These are phyloP conservation scores for Elachura formosa DNA, from an alignment of 2,113 vertebrate genomes.

Conservation along the genomic window DNA sequence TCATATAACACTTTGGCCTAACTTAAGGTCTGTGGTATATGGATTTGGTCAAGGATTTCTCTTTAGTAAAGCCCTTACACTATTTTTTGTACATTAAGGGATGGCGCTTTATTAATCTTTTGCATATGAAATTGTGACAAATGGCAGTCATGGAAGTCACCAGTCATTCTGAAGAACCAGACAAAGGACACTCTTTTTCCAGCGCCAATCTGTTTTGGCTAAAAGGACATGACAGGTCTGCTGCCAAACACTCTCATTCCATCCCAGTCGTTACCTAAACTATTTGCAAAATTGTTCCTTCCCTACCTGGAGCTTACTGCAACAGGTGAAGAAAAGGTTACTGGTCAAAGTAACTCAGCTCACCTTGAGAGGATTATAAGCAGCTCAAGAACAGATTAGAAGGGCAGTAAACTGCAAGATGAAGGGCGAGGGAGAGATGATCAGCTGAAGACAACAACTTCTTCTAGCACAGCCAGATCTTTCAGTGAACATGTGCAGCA, in stretches of 20 bases:
- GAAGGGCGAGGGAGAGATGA: background rate
- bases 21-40: background rate
- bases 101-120: background rate
- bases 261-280: background rate
- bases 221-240: background rate
- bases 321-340: background rate
- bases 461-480: background rate
- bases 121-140: background rate
- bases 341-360: background rate
- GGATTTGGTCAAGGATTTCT: background rate
- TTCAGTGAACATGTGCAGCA: background rate
- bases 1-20: background rate
- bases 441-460: background rate
- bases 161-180: background rate
- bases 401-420: background rate
- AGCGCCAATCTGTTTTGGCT: background rate
- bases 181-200: background rate
- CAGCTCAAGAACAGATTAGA: background rate
- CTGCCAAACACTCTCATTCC: background rate
- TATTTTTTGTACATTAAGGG: background rate
- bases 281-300: background rate
- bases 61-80: background rate
- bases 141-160: background rate
- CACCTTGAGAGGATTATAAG: rapidly evolving
- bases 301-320: background rate